Conservation (phyloP, 2,797 vertebrate genomes). For the Gambelia wislizenii region DNA sequence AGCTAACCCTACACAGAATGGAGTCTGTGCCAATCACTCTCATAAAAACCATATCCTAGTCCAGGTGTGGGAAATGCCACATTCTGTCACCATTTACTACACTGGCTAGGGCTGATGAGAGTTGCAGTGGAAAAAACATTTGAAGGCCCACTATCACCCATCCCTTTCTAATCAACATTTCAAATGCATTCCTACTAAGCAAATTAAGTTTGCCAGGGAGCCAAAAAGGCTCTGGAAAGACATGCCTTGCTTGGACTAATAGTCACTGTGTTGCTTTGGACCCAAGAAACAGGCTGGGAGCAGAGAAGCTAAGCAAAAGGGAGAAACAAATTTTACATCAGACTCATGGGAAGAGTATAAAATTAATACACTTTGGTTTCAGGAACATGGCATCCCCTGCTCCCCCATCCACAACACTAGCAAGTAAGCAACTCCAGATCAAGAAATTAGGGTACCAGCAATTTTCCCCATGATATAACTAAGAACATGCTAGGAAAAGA, state of each 20-base stretch:
- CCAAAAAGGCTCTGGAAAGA: background rate
- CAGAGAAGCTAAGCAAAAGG: background rate
- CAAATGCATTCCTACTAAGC: background rate
- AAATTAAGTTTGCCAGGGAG: background rate
- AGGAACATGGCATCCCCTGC: background rate
- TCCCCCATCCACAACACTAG: background rate
- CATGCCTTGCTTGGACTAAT: background rate
- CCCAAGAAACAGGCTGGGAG: background rate
- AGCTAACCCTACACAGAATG: background rate
- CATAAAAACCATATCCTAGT: background rate
- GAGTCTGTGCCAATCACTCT: background rate
- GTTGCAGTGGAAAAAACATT: too few relatives aligned
- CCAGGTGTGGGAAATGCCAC: too few relatives aligned
- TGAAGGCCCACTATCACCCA: too few relatives aligned
- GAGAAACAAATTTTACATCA: background rate
- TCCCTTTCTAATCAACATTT: background rate
- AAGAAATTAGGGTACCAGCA: background rate
- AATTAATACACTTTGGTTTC: background rate
- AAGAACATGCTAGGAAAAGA: too few relatives aligned
- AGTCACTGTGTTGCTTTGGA: background rate
- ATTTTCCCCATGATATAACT: background rate
- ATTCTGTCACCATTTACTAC: too few relatives aligned
- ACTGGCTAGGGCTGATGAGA: too few relatives aligned
- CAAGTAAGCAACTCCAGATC: background rate
- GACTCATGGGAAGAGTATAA: background rate